Conservation (phyloP, 2,113 vertebrate species). For the Anthoscopus minutus region DNA sequence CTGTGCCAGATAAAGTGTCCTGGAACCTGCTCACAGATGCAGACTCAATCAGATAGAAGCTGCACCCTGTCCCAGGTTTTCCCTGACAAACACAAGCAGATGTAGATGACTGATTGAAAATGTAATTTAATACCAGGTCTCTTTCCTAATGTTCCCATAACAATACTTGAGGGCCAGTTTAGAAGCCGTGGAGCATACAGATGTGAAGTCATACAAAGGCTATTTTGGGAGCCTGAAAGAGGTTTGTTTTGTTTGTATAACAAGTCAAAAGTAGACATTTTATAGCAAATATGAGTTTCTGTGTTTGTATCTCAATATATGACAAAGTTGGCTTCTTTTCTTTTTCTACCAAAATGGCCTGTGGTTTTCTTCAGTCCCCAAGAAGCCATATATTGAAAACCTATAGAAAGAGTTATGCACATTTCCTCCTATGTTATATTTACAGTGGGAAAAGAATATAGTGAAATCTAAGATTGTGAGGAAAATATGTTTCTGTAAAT, state of each 20-base stretch:
- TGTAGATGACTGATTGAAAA: not conserved
- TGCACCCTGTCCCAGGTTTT: not conserved
- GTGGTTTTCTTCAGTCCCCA: not conserved
- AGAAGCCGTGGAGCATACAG: not conserved
- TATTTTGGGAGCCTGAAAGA: not conserved
- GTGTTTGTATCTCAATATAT: not conserved
- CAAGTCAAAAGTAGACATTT: not conserved
- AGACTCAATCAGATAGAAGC: not conserved
- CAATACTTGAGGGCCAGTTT: not conserved
- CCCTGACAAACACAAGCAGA: constrained; percentile 10
- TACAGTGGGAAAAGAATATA: not conserved
- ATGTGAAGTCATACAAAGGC: not conserved
- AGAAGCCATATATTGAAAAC: constrained; percentile 25
- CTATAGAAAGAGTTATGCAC: not conserved
- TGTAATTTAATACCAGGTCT: not conserved
- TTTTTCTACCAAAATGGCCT: not conserved
- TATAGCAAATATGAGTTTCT: not conserved
- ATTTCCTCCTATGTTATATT: constrained; percentile 7
- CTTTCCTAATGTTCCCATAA: not conserved
- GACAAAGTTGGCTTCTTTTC: not conserved
- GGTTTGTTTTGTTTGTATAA: not conserved
- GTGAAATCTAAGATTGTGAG: not conserved
- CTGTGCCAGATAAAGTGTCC: constrained; percentile 30
- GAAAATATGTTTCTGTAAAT: constrained; percentile 23
- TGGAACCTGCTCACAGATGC: not conserved